A percentile compares a stretch with the other conserved stretches of the same genome.
Evolutionary conservation across 2,888 invertebrate genomes (phyloP).

Genomic region (Perdita meconis): DNA sequence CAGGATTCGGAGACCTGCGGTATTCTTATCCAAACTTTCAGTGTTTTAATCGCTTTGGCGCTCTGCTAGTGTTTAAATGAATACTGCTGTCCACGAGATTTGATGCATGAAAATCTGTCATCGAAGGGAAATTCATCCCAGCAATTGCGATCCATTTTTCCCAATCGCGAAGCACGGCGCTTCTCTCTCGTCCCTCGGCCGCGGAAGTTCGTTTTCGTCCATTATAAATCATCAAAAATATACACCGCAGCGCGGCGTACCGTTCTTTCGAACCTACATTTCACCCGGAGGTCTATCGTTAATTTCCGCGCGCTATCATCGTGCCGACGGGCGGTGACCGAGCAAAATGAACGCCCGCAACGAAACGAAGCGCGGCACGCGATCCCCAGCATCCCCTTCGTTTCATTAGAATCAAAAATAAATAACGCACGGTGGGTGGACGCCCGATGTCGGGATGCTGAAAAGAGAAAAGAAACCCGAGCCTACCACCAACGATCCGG

Average conservation of each 20-base stretch:
- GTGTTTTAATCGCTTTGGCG: no score
- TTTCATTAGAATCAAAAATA: conserved; percentile 31
- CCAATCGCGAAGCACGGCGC: not conserved
- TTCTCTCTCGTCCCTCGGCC: not conserved
- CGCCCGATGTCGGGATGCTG: not conserved
- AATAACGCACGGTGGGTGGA: conserved; percentile 21
- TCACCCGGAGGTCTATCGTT: conserved; percentile 16
- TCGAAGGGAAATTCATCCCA: not conserved
- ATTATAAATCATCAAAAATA: conserved; percentile 29
- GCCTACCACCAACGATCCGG: not conserved
- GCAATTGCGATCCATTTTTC: not conserved
- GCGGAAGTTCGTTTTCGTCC: not conserved
- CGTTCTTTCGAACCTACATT: conserved; percentile 25
- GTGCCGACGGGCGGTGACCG: conserved; percentile 1
- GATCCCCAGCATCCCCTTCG: not conserved
- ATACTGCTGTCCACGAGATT: no score
- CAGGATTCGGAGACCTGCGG: no score
- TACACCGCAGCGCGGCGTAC: conserved; percentile 1
- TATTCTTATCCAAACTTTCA: no score
- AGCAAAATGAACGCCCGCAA: not conserved
- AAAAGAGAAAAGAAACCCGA: not conserved
- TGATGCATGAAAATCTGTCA: no score
- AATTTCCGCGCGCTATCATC: conserved; percentile 26
- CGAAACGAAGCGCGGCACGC: conserved; percentile 15
- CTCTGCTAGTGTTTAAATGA: no score